These are phyloP conservation scores for Peromyscus aztecus DNA, from an alignment of 2,797 vertebrate species.

Conservation along the genomic window DNA sequence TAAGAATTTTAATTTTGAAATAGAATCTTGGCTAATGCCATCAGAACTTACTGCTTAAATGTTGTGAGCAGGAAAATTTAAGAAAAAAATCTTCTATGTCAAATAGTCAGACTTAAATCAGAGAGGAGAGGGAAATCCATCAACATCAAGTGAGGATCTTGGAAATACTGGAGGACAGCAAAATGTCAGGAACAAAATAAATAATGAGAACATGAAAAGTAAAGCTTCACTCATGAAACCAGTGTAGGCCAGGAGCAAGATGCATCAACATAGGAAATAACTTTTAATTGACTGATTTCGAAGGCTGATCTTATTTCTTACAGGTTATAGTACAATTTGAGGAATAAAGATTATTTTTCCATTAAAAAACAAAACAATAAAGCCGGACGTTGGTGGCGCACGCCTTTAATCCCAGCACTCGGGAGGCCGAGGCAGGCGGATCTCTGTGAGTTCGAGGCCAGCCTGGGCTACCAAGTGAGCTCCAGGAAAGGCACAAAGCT, in stretches of 20 bases:
- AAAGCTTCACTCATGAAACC: neutral
- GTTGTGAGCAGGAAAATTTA: neutral
- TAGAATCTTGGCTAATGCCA: neutral
- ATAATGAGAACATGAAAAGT: neutral
- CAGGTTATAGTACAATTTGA: neutral
- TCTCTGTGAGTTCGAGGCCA: too few species aligned
- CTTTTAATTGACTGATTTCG: neutral
- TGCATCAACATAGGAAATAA: neutral
- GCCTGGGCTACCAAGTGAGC: too few species aligned
- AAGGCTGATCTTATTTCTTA: neutral
- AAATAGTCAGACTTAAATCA: neutral
- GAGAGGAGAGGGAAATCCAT: neutral
- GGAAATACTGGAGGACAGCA: neutral
- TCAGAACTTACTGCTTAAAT: neutral
- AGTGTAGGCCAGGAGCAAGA: neutral
- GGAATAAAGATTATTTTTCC: neutral
- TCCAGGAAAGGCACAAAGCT: too few species aligned
- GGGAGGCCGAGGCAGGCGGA: too few species aligned
- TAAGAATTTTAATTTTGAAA: conserved; percentile 30
- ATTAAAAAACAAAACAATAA: neutral
- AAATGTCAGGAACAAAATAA: neutral
- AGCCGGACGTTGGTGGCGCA: too few species aligned
- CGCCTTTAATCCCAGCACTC: too few species aligned
- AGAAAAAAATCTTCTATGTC: neutral
- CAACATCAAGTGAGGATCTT: neutral